These are phyloP conservation scores for Cossypha heuglini DNA, from an alignment of 2,797 vertebrate genomes.

Conservation along the genomic window DNA sequence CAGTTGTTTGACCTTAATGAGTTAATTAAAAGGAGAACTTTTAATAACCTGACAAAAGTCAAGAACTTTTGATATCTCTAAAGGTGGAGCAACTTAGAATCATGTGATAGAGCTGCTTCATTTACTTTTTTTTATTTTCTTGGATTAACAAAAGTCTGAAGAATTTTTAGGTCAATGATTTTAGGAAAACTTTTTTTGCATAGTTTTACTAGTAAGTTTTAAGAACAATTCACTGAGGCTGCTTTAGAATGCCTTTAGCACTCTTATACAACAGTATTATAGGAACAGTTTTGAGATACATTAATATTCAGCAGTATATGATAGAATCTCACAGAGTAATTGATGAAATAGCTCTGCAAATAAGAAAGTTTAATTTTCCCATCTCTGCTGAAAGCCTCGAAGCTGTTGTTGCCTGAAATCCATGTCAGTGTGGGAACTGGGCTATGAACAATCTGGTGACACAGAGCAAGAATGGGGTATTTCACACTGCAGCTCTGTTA, in stretches of 20 bases:
- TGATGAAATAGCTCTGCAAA: constrained; percentile 52
- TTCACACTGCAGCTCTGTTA: background rate
- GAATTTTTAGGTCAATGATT: background rate
- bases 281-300: constrained; percentile 39
- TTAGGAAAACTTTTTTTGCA: background rate
- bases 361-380: constrained; percentile 9
- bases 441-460: background rate
- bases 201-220: background rate
- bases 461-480: background rate
- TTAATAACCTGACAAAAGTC: background rate
- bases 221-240: background rate
- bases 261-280: background rate
- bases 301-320: constrained; percentile 16
- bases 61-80: background rate
- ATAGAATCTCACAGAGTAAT: constrained; percentile 12
- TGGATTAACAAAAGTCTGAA: background rate
- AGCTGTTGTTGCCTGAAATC: background rate
- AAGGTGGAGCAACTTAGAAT: background rate
- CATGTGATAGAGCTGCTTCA: background rate
- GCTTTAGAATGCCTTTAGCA: constrained; percentile 38
- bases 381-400: background rate
- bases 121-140: background rate
- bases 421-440: background rate
- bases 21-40: background rate
- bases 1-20: background rate